Base-by-base conservation (phyloP, 2,113 vertebrate genomes). In the Perca schrenkii region DNA sequence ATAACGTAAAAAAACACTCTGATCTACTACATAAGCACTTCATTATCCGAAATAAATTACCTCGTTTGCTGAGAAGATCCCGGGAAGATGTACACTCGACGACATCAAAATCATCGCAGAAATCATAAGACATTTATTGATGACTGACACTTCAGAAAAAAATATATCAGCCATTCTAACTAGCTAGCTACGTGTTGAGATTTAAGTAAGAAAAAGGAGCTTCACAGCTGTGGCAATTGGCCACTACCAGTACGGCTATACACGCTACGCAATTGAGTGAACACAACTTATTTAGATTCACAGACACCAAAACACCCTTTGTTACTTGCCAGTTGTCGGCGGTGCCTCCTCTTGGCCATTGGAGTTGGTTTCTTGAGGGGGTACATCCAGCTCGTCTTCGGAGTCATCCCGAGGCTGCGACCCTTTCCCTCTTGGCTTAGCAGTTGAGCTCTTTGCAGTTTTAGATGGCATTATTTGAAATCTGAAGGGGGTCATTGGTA, bases 401-500 rank as follows among this genome's bases (percentile, higher is more conserved):
- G 95, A 92, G 49, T 96, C 94, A 93, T 96, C 94, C 83, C 84
- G 90, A 74, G 95, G 89, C 92, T 95, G 93, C 88, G 94, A 93
- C 93, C 93, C 93, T 85, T 94, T 95, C 89, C 93, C 95, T 91
- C 90, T 92, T 62, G 63, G 69, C 76, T 80, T 95, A 83, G 95
- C 96, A 66, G 93, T 94, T 14, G 96, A 96, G 90, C 82, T 75
- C 93, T 97, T 97, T 74, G 94, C 94, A 81, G 91, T 95, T 95
- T 95, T 97, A 86, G 95, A 94, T 91, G 96, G 93, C 96, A 96
- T 95, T 85, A 84, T 95, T 93, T 91, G 60, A 91, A 91, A 94
- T 92, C 94, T 95, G 84, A 87, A 82, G 85, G 85, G 74, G 74
- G 86, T 84, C 77, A 88, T 73, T 87, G 83, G 84, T 65, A 13